These are phyloP conservation scores for Lepidocyrtinus sp. DNA, from an alignment of 2,888 invertebrate species.

Conservation along the genomic window DNA sequence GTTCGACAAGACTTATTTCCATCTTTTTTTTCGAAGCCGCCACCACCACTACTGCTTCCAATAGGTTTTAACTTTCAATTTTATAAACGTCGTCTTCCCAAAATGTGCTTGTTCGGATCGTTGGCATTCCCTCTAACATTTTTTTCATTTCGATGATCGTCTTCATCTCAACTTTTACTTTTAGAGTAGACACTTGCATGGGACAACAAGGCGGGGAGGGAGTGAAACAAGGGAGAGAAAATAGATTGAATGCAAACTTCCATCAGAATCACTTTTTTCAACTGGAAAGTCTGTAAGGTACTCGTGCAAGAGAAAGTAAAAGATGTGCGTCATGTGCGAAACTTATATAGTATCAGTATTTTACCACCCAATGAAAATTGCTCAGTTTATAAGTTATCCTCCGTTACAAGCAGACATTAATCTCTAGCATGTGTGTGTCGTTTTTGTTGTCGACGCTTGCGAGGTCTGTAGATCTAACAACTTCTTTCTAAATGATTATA, in stretches of 20 bases:
- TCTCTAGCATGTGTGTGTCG: conserved; percentile 40
- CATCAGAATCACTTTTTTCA: background rate
- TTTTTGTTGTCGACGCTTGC: conserved; percentile 36
- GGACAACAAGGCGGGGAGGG: conserved; percentile 7
- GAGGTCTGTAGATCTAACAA: conserved; percentile 23
- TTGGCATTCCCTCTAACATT: conserved; percentile 31
- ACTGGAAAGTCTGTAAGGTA: conserved; percentile 6
- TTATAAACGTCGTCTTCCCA: background rate
- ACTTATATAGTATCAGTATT: conserved; percentile 34
- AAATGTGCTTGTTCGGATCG: conserved; percentile 6
- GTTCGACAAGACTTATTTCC: background rate
- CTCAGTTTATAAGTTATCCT: conserved; percentile 46
- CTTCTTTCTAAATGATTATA: conserved; percentile 17
- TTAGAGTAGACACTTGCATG: conserved; percentile 13
- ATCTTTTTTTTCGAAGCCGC: background rate
- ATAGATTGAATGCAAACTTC: conserved; percentile 7
- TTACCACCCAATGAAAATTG: conserved; percentile 44
- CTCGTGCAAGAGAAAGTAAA: conserved; percentile 14
- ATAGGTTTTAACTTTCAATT: conserved; percentile 2
- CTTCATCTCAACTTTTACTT: conserved; percentile 44
- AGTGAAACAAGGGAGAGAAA: conserved; percentile 12
- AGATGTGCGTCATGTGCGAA: conserved; percentile 30
- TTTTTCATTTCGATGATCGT: conserved; percentile 44
- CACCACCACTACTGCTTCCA: no score
- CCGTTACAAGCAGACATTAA: conserved; percentile 38